Base-by-base conservation (phyloP, 1,140 invertebrate genomes). In the Listronotus bonariensis region DNA sequence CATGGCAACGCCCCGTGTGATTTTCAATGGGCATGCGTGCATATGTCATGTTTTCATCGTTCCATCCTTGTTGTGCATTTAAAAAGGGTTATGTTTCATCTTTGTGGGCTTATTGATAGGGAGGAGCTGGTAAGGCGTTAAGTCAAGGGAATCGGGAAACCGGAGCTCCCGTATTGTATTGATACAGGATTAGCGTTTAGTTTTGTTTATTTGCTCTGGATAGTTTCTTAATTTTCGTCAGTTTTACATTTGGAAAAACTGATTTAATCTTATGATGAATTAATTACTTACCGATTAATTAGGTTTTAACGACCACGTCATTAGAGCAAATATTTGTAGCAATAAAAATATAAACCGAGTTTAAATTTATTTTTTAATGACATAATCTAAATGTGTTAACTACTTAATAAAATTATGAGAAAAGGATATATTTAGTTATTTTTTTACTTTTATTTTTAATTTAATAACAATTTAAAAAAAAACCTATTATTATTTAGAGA, bases 81-180 rank as follows among this genome's bases (percentile, higher is more conserved):
- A 38, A 17, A 18, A 34, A 26, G 34, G 11, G 5, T 46, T 38
- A 70, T 67, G 49, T 56, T 53, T 31, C 54, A 65, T 68, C 67
- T 62, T 63, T 36, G 32, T 62, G 49, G 48, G 52, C 65, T 68
- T 71, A 74, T 72, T 72, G 72, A 71, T 67, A 60, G 69, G 75
- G 74, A 60, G 75, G 72, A 60, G 67, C 65, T 61, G 60, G 31
- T 20, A 72, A 76, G 74, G 71, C 73, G 75, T 70, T 76, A 78
- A 78, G 76, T 77, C 75, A 78, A 70, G 71, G 68, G 69, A 74
- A 72, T 72, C 67, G 66, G 59, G 56, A 62, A 58, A 66, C 66
- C 58, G 51, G 43, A 59, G 41, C 55, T 42, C 54, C 42, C 57
- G 49, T 68, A 60, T 64, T 67, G 42, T 73, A 74, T 74, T 74